Percentiles rank a stretch among this genome's conserved stretches.
These are phyloP conservation scores for Troides oblongomaculatus DNA, from an alignment of 2,888 invertebrate genomes.

Conservation along the genomic window DNA sequence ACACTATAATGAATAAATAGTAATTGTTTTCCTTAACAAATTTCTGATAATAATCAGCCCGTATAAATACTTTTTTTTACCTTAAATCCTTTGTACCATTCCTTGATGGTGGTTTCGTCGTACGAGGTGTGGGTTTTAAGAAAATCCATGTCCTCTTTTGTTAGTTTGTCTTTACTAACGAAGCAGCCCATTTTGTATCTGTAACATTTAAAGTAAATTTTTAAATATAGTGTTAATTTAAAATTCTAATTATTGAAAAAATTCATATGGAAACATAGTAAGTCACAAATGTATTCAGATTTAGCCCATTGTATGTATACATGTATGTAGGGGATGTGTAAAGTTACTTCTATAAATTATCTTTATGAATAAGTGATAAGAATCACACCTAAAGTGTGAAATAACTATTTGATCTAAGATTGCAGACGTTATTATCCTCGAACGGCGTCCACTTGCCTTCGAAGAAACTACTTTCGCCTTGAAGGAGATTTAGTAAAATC, in stretches of 20 bases:
- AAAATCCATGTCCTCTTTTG: conserved; percentile 99
- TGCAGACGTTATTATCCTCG: not conserved
- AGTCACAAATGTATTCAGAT: no score
- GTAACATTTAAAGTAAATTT: conserved; percentile 41
- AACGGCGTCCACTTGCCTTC: not conserved
- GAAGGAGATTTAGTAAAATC: not conserved
- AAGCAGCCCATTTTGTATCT: conserved; percentile 91
- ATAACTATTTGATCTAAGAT: not conserved
- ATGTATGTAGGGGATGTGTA: not conserved
- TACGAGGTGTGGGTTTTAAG: conserved; percentile 98
- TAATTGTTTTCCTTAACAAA: no score
- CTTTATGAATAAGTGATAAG: not conserved
- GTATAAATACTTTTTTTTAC: conserved; percentile 69
- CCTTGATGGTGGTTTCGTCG: conserved; percentile 99
- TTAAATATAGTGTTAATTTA: not conserved
- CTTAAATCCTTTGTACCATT: conserved; percentile 99
- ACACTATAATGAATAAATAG: no score
- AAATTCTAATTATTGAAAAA: not conserved
- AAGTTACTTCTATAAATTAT: not conserved
- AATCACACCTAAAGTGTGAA: not conserved
- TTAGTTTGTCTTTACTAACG: conserved; percentile 96
- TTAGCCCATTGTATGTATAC: no score
- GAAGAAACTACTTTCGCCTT: no score
- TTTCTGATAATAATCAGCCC: no score
- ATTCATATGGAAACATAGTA: not conserved